Base-by-base conservation (phyloP, 2,797 vertebrate genomes). In the Aythya fuligula region DNA sequence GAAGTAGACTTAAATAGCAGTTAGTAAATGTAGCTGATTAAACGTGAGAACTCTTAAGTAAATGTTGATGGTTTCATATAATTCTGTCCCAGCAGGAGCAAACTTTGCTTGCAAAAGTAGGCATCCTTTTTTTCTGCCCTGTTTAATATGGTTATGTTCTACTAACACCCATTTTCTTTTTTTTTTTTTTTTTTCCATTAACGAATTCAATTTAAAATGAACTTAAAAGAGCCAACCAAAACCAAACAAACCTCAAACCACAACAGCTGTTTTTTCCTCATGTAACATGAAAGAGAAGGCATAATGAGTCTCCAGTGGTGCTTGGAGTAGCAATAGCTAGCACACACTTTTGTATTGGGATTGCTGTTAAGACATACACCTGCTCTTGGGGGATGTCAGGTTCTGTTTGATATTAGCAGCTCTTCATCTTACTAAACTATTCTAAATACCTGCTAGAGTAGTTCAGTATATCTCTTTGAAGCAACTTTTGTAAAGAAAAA, bases 101-200 rank as follows among this genome's bases (percentile, higher is more conserved):
- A 51, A 77, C 41, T 77, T 72, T 8, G 47, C 47, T 73, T 71
- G 30, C 28, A 69, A 41, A 88, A 90, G 27, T 5, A 41, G 19
- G 12, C 24, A 58, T 9, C 13, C 6, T 60, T 30, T 8, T 4
- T 4, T 11, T 1, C 11, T 3, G 4, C 9, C 4, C 6, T 8
- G 75, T 47, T 20, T 65, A 64, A 66, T 53, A 47, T 8, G 0
- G 21, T 67, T 71, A 13, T 34, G 39, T 67, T 76, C 34, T 66
- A 4, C 4, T 77, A 14, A 6, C 8, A 79, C 15, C 2, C 15
- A 6, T 47, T 71, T 22, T 41, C 4, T 1, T 45, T 69, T 43
- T 49, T 69, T 36, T 49, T 69, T 69, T 36, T 69, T 64, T 30
- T 43, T 51, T 25, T 9, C 65, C 2, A 16, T 81, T 38, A 61